phyloP scores from a whole-genome alignment of 1,140 invertebrate genomes.

The Triops longicaudatus region DNA sequence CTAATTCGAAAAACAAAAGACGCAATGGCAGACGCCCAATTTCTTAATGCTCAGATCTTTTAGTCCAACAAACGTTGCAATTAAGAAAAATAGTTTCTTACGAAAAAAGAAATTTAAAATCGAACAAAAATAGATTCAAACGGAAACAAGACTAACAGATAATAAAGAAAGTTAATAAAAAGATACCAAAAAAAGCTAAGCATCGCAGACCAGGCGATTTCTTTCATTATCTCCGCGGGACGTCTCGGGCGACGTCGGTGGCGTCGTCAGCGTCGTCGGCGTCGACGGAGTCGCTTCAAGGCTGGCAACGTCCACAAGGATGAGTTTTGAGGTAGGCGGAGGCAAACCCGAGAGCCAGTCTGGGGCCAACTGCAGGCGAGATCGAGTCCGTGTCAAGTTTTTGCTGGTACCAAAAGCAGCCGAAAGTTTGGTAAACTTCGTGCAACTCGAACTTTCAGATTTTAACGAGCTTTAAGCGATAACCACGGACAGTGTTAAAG shows the following conservation, averaged over 20 bases:
- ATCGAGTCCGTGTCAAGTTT: not conserved
- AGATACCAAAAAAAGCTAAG: not conserved
- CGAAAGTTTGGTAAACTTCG: too few species aligned
- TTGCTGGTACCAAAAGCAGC: too few species aligned
- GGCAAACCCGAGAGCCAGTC: not conserved
- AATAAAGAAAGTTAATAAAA: not conserved
- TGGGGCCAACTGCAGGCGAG: constrained; percentile 1
- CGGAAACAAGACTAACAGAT: not conserved
- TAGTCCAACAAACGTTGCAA: not conserved
- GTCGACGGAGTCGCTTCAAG: not conserved
- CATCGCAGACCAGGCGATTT: not conserved
- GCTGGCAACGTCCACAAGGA: not conserved
- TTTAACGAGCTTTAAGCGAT: too few species aligned
- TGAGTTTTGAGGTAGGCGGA: not conserved
- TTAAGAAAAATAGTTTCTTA: not conserved
- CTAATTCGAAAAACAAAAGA: not conserved
- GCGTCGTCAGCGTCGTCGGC: not conserved
- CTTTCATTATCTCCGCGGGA: not conserved
- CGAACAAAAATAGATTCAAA: too few species aligned
- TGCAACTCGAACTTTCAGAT: too few species aligned
- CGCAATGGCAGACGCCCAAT: not conserved
- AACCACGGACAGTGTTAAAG: too few species aligned
- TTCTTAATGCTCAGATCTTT: not conserved
- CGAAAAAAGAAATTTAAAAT: not conserved
- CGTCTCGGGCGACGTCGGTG: not conserved